Evolutionary conservation across 2,113 vertebrate genomes (phyloP).

Genomic region (Capra hircus): DNA sequence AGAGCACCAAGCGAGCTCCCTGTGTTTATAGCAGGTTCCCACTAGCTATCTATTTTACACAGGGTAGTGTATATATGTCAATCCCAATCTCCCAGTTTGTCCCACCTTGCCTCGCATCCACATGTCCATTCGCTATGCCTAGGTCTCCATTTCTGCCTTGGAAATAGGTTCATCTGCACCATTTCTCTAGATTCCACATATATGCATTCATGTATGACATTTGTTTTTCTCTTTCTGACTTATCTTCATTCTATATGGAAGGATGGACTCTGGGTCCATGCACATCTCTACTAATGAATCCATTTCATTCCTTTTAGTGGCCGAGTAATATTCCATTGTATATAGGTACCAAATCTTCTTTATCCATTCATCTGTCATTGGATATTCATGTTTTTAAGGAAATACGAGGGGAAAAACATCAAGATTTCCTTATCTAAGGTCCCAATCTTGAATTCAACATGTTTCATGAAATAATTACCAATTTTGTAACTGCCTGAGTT

Average conservation of each 20-base stretch:
- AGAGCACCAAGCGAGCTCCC: not conserved
- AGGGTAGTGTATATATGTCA: not conserved
- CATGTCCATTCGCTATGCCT: not conserved
- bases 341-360: not conserved
- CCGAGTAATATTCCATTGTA: not conserved
- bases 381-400: not conserved
- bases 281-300: not conserved
- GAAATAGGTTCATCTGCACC: not conserved
- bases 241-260: not conserved
- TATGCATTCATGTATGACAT: not conserved
- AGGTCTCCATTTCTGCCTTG: not conserved
- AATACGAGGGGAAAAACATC: not conserved
- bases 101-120: not conserved
- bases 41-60: not conserved
- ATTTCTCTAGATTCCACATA: not conserved
- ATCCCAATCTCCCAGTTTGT: not conserved
- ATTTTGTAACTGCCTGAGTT: conserved; percentile 6
- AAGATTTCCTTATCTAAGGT: not conserved
- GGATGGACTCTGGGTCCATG: not conserved
- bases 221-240: not conserved
- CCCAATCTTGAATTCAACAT: not conserved
- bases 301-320: not conserved
- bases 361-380: not conserved
- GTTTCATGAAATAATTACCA: not conserved
- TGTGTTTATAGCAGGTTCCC: not conserved